These are phyloP conservation scores for Drosophila eohydei DNA, from an alignment of 2,888 invertebrate species.

Conservation along the genomic window DNA sequence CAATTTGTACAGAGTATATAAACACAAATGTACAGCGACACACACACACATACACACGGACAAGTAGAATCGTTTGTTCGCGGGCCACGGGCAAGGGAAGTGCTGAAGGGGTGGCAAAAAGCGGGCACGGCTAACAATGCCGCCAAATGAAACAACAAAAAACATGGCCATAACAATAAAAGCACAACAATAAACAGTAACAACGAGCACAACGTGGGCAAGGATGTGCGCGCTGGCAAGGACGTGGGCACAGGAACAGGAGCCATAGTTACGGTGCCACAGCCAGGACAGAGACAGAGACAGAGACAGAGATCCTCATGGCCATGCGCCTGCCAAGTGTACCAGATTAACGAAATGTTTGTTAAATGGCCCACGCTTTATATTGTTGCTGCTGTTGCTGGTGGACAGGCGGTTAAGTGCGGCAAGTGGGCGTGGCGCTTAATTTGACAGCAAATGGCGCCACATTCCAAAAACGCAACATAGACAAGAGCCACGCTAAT, in stretches of 20 bases:
- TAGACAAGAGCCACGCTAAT: conserved; percentile 67
- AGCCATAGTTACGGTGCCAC: conserved; percentile 5
- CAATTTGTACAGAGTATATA: background rate
- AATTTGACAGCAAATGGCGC: conserved; percentile 50
- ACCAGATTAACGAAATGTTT: conserved; percentile 78
- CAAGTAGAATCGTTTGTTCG: conserved; percentile 1
- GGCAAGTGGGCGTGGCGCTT: conserved; percentile 40
- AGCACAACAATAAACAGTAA: conserved; percentile 79
- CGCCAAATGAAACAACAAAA: conserved; percentile 75
- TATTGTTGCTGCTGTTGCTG: conserved; percentile 17
- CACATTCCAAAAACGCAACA: conserved; percentile 17
- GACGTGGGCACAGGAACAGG: conserved; percentile 26
- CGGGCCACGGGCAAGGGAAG: background rate
- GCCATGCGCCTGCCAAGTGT: conserved; percentile 73
- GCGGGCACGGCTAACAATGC: conserved; percentile 61
- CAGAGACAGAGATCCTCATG: conserved; percentile 43
- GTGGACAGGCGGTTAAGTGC: background rate
- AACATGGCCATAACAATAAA: conserved; percentile 78
- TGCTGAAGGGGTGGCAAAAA: background rate
- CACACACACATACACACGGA: conserved; percentile 2
- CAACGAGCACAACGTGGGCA: conserved; percentile 57
- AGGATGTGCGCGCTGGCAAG: conserved; percentile 45
- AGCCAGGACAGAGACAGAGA: background rate
- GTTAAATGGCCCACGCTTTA: conserved; percentile 68
- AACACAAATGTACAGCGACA: conserved; percentile 10